Percentiles rank a stretch among this genome's conserved stretches.
Evolutionary conservation across 2,888 invertebrate species (phyloP).

Genomic region (Blera fallax): DNA sequence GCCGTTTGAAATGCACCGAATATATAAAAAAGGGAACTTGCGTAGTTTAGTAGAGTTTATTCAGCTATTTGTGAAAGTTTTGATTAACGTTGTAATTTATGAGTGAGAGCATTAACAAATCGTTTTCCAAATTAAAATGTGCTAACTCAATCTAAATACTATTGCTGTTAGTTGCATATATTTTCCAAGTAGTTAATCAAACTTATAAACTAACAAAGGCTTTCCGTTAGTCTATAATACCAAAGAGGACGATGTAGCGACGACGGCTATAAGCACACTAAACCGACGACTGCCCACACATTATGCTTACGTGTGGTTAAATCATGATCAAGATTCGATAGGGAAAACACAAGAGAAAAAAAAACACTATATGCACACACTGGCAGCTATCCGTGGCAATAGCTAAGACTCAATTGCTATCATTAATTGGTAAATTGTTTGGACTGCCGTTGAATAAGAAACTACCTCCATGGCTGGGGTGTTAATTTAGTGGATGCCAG

Average conservation of each 20-base stretch:
- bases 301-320: constrained; percentile 37
- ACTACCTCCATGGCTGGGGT: constrained; percentile 46
- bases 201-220: constrained; percentile 37
- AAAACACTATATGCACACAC: not conserved
- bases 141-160: constrained; percentile 4
- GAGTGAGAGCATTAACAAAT: no score
- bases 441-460: constrained; percentile 26
- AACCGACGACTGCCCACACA: constrained; percentile 57
- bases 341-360: constrained; percentile 19
- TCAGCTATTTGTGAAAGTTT: no score
- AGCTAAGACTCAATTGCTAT: constrained; percentile 56
- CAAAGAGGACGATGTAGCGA: constrained; percentile 34
- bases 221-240: constrained; percentile 13
- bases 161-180: not conserved
- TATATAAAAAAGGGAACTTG: no score
- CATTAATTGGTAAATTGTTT: constrained; percentile 66
- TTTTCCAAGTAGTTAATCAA: constrained; percentile 19
- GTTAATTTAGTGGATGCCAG: constrained; percentile 66
- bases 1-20: no score
- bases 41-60: no score
- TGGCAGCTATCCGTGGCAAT: constrained; percentile 17
- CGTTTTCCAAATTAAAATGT: constrained; percentile 32
- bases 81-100: no score
- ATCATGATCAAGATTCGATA: constrained; percentile 60
- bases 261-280: constrained; percentile 37